A percentile compares a stretch with the other conserved stretches of the same genome.
Conservation (phyloP, 2,797 vertebrate genomes). For the Sebastes matsubarae region DNA sequence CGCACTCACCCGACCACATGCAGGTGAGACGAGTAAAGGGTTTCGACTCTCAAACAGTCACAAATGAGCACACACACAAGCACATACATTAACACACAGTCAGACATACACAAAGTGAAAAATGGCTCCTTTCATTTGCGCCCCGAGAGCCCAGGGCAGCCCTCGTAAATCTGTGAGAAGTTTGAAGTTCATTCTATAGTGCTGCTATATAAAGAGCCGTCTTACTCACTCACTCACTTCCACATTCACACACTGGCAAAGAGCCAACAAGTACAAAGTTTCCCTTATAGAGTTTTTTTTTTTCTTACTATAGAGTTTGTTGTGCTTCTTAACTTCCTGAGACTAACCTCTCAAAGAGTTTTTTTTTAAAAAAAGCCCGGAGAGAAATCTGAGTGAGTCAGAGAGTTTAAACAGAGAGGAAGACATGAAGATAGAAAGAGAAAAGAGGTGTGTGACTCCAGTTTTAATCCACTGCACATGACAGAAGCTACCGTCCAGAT, state of each 20-base stretch:
- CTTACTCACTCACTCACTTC: constrained; percentile 51
- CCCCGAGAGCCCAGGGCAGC: constrained; percentile 45
- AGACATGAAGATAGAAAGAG: not conserved
- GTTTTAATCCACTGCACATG: not conserved
- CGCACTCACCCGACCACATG: constrained; percentile 18
- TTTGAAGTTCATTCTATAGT: constrained; percentile 65
- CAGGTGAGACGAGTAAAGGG: constrained; percentile 21
- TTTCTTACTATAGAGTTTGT: constrained; percentile 18
- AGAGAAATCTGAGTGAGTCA: constrained; percentile 27
- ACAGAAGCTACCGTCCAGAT: not conserved
- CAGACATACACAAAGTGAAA: constrained; percentile 53
- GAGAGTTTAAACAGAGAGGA: constrained; percentile 18
- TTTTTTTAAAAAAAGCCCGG: not conserved
- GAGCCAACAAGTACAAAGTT: constrained; percentile 57
- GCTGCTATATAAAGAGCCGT: constrained; percentile 57
- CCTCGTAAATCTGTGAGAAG: constrained; percentile 64
- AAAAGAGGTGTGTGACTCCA: constrained; percentile 20
- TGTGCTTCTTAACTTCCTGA: constrained; percentile 53
- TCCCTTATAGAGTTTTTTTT: constrained; percentile 18
- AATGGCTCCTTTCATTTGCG: constrained; percentile 68
- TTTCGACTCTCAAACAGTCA: not conserved
- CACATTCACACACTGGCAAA: constrained; percentile 51
- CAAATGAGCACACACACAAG: constrained; percentile 20
- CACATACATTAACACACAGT: constrained; percentile 17
- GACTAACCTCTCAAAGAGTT: constrained; percentile 32